Conservation (phyloP, 2,888 invertebrate species). For the Drosophila seclusa region DNA sequence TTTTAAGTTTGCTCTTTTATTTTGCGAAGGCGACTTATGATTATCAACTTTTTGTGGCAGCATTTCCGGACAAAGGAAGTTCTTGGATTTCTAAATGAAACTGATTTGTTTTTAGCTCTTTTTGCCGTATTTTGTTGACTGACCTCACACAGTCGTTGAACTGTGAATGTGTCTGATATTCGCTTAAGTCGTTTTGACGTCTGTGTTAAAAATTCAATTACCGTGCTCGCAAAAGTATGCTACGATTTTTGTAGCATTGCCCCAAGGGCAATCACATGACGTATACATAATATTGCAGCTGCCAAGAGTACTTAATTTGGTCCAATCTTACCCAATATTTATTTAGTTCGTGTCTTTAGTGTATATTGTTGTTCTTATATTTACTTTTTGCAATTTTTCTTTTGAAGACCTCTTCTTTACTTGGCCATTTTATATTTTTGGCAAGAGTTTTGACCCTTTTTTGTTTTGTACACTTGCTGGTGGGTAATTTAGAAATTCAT, state of each 20-base stretch:
- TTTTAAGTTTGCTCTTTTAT: constrained; percentile 6
- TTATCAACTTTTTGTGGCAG: constrained; percentile 40
- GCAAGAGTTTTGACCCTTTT: constrained; percentile 11
- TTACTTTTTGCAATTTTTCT: constrained; percentile 14
- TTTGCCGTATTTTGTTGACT: neutral
- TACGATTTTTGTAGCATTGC: constrained; percentile 15
- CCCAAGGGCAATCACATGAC: constrained; percentile 24
- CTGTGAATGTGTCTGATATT: constrained; percentile 42
- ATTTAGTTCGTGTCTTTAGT: constrained; percentile 35
- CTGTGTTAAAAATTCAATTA: constrained; percentile 25
- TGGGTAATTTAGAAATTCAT: neutral
- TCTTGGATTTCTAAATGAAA: constrained; percentile 12
- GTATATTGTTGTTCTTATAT: constrained; percentile 9
- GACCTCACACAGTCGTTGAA: constrained; percentile 34
- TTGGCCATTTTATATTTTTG: constrained; percentile 5
- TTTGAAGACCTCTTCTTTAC: constrained; percentile 2
- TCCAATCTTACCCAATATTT: constrained; percentile 39
- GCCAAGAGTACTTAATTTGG: constrained; percentile 34
- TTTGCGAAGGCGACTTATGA: constrained; percentile 22
- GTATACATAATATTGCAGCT: constrained; percentile 41
- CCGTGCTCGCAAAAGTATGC: constrained; percentile 33
- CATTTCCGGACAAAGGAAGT: constrained; percentile 44
- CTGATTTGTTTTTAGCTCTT: neutral
- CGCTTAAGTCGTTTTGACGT: neutral
- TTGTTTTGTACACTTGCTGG: neutral